These are phyloP conservation scores for Suncus etruscus DNA, from an alignment of 2,113 vertebrate genomes.

Conservation along the genomic window DNA sequence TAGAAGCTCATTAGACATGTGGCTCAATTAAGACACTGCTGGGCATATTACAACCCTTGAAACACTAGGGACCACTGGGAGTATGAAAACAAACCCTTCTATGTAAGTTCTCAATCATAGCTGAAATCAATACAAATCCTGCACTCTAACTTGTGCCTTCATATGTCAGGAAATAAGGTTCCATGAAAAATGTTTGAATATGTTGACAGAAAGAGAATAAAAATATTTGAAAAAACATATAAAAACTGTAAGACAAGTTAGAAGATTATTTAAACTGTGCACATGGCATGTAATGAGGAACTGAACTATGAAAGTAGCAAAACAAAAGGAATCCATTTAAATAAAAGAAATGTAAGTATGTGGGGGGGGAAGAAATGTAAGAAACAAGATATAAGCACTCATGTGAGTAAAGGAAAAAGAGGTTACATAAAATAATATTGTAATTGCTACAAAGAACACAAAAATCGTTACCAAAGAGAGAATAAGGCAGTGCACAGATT, in stretches of 20 bases:
- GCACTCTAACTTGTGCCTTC: background rate
- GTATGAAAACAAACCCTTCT: background rate
- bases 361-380: background rate
- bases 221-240: background rate
- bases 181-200: background rate
- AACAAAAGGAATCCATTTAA: background rate
- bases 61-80: background rate
- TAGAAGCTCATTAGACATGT: background rate
- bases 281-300: background rate
- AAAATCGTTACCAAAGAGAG: conserved; percentile 23
- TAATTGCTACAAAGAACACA: background rate
- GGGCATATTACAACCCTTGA: background rate
- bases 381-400: background rate
- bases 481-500: background rate
- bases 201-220: background rate
- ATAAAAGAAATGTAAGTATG: background rate
- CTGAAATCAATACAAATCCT: background rate
- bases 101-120: background rate
- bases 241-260: background rate
- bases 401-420: background rate
- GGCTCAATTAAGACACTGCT: background rate
- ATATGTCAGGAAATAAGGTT: background rate
- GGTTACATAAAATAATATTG: background rate
- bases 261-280: background rate
- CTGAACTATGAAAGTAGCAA: background rate